Conservation (phyloP, 2,113 vertebrate species). For the Canis aureus region DNA sequence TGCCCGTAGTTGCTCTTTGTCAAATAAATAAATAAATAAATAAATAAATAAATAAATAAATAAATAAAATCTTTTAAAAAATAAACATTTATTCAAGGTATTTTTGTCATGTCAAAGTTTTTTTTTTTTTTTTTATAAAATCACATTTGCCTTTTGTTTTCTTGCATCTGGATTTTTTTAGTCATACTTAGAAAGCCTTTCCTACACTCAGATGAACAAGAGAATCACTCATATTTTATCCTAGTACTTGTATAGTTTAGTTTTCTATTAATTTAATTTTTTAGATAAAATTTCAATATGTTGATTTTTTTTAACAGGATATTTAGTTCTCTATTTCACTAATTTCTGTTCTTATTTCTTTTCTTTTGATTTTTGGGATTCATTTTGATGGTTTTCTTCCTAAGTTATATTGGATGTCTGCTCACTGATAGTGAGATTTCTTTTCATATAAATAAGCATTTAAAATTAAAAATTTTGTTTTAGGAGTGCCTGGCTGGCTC, state of each 20-base stretch:
- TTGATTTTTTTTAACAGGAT: not conserved
- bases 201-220: not conserved
- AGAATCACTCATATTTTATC: not conserved
- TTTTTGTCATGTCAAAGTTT: not conserved
- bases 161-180: not conserved
- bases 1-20: too few relatives aligned
- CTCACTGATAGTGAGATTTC: not conserved
- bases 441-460: not conserved
- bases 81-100: not conserved
- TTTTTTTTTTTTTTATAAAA: slow-evolving; percentile 36
- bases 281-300: not conserved
- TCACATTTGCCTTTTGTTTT: slow-evolving; percentile 25
- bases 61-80: too few relatives aligned
- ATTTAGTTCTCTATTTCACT: not conserved
- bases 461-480: not conserved
- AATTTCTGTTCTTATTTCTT: slow-evolving; percentile 39
- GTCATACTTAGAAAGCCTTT: not conserved
- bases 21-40: too few relatives aligned
- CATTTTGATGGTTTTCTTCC: not conserved
- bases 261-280: slow-evolving; percentile 11
- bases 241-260: not conserved
- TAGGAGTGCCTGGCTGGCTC: not conserved
- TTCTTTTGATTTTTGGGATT: not conserved
- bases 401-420: not conserved
- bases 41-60: too few relatives aligned